These are phyloP conservation scores for Julus scanicus DNA, from an alignment of 2,888 invertebrate genomes.

Conservation along the genomic window DNA sequence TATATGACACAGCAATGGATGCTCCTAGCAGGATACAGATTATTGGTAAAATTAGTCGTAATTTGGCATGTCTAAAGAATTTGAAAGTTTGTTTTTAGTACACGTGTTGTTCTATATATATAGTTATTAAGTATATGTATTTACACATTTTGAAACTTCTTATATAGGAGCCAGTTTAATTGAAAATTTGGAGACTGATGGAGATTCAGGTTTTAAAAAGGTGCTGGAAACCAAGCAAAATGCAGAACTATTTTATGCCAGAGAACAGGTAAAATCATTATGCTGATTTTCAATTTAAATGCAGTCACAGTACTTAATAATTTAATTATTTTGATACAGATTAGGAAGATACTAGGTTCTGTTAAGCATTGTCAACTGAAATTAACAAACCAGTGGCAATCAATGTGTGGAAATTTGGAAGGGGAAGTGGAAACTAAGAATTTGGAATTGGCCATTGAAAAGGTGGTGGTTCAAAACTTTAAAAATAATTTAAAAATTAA, in stretches of 20 bases:
- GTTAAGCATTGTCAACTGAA: conserved; percentile 29
- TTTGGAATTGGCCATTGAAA: conserved; percentile 48
- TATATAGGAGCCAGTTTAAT: conserved; percentile 69
- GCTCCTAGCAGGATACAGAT: conserved; percentile 63
- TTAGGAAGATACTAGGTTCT: conserved; percentile 28
- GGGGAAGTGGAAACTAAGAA: conserved; percentile 52
- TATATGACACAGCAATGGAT: conserved; percentile 70
- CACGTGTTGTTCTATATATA: too few species aligned
- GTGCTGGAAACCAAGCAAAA: conserved; percentile 47
- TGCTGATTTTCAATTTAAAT: neutral
- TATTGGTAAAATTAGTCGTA: conserved; percentile 60
- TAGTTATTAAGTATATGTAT: too few species aligned
- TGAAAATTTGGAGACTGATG: conserved; percentile 69
- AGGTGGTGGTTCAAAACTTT: neutral
- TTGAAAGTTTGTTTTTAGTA: too few species aligned
- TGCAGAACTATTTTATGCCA: conserved; percentile 47
- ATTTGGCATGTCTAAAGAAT: neutral
- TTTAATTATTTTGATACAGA: conserved; percentile 19
- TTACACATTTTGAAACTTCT: neutral
- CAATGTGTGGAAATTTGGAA: conserved; percentile 20
- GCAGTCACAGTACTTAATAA: neutral
- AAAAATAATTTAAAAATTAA: neutral
- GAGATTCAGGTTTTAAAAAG: conserved; percentile 62
- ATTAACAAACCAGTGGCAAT: conserved; percentile 45
- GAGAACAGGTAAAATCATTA: neutral